Base-by-base conservation (phyloP, 2,888 invertebrate species). In the Euplexia lucipara region DNA sequence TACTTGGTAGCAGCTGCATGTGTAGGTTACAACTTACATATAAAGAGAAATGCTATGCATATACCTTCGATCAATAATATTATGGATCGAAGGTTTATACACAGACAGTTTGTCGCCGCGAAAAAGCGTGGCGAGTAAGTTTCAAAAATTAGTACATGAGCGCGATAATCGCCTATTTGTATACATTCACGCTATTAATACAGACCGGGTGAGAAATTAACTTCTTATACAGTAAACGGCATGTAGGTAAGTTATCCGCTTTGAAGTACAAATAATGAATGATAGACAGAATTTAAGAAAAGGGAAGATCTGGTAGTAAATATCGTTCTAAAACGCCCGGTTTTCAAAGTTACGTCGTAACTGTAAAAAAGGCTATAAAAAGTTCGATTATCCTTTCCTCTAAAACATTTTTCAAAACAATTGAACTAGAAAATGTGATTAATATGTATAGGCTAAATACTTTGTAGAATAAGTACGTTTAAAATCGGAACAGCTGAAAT, bases 401-500 rank as follows among this genome's bases (percentile, higher is more conserved):
- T 32, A 14, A 45, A 20, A 62, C 16, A 41, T 35, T 20, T 10
- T 12, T 39, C 20, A 47, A 51, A 71, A 67, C 45, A n/a, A 35
- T 71, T 47, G 20, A 47, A 47, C 39, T 52, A 34, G 20, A 35
- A 22, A 30, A 41, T 35, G 45, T 52, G 64, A 52, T 7, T 14
- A 47, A 22, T 41, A 20, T n/a, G n/a, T 47, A 32, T n/a, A 63
- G 12, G 20, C 20, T 39, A 34, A 39, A 52, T 6, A 39, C 10
- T 35, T 47, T 52, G 45, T 51, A 70, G 20, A 67, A 45, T 70
- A 62, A 48, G 62, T 60, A 61, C 16, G 51, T 70, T 60, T 14
- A 10, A 26, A 45, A 39, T 12, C 10, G 37, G 22, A 47, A 60
- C 26, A 39, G 64, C 45, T 41, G 45, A 47, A 18, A 52, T 20